These are phyloP conservation scores for Anoncus sp. DNA, from an alignment of 2,888 invertebrate species.

Conservation along the genomic window DNA sequence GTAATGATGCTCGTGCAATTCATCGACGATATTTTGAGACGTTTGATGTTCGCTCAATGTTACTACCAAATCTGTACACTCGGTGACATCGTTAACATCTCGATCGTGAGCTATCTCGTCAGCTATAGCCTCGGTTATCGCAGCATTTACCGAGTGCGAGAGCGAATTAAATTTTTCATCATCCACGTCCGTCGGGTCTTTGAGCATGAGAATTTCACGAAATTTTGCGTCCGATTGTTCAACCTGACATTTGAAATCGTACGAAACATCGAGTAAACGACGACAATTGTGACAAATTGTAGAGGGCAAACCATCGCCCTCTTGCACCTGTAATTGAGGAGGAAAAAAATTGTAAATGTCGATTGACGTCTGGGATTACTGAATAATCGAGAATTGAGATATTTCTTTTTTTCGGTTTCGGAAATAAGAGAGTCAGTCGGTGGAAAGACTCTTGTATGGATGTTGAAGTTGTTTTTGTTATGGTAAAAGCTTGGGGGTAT, in stretches of 20 bases:
- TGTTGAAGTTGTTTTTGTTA: no score
- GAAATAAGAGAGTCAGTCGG: no score
- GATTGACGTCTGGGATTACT: no score
- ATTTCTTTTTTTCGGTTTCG: no score
- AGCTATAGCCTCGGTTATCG: constrained; percentile 63
- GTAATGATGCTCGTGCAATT: constrained; percentile 52
- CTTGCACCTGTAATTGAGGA: constrained; percentile 70
- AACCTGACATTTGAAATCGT: constrained; percentile 77
- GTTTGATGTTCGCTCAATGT: neutral
- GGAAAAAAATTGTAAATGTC: neutral
- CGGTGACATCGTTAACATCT: neutral
- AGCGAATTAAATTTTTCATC: no score
- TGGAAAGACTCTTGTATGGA: no score
- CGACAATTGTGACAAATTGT: constrained; percentile 75
- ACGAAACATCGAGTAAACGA: constrained; percentile 74
- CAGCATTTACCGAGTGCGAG: constrained; percentile 57
- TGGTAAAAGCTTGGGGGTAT: no score
- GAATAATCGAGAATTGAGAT: no score
- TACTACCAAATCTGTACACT: constrained; percentile 29
- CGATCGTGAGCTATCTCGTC: constrained; percentile 56
- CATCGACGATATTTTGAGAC: constrained; percentile 37
- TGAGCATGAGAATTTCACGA: constrained; percentile 68
- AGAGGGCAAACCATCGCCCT: constrained; percentile 78
- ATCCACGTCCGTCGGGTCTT: constrained; percentile 28
- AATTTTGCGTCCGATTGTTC: constrained; percentile 76